Percentiles rank a stretch among this genome's conserved stretches.
Evolutionary conservation across 2,797 vertebrate species (phyloP).

Genomic region (Aythya fuligula): DNA sequence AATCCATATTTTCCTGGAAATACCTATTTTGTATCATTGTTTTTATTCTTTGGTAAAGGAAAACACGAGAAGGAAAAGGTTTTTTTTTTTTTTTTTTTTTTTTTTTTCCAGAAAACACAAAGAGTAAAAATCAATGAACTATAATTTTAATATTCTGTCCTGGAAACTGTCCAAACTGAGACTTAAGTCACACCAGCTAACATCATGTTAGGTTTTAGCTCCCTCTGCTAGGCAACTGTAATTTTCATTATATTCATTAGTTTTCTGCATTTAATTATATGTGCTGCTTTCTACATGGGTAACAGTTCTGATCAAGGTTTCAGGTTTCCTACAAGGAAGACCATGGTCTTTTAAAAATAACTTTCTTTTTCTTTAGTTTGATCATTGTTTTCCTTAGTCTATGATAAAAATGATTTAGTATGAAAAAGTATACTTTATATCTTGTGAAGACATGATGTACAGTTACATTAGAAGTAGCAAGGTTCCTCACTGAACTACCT

Average conservation of each 20-base stretch:
- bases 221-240: neutral
- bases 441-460: neutral
- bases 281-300: neutral
- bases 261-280: neutral
- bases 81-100: too few species aligned
- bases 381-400: neutral
- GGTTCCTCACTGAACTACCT: neutral
- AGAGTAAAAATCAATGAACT: neutral
- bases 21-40: neutral
- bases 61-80: neutral
- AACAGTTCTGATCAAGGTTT: neutral
- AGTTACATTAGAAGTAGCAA: neutral
- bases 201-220: neutral
- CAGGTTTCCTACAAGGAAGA: neutral
- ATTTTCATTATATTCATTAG: neutral
- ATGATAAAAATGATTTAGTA: neutral
- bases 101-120: neutral
- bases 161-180: conserved; percentile 15
- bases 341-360: neutral
- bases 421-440: neutral
- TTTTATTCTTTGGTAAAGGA: neutral
- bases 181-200: neutral
- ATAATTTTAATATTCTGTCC: neutral
- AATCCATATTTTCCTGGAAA: neutral
- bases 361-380: neutral